phyloP scores from a whole-genome alignment of 2,888 invertebrate species.

The Drosophila merina region DNA sequence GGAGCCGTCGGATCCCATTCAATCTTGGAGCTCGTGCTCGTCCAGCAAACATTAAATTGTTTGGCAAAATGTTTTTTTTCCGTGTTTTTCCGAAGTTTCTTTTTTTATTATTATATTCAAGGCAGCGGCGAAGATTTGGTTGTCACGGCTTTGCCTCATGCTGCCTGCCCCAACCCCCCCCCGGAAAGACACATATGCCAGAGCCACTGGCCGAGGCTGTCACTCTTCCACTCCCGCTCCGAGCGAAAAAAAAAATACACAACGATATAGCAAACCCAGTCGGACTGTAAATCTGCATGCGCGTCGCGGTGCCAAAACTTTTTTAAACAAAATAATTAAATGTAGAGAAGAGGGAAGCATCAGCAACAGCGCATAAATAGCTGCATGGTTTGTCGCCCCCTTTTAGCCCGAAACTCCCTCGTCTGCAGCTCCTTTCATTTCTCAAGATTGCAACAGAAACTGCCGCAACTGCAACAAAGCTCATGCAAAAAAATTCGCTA shows the following conservation, averaged over 20 bases:
- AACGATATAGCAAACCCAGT: conserved; percentile 26
- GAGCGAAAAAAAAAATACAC: conserved; percentile 1
- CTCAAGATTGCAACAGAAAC: neutral
- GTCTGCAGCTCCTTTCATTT: conserved; percentile 17
- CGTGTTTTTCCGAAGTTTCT: neutral
- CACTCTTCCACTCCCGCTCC: conserved; percentile 59
- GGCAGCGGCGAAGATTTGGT: conserved; percentile 29
- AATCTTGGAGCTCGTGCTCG: conserved; percentile 56
- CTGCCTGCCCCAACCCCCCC: conserved; percentile 14
- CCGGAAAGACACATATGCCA: conserved; percentile 31
- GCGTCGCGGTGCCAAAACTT: conserved; percentile 77
- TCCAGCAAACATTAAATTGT: conserved; percentile 68
- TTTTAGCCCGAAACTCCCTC: neutral
- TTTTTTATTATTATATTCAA: neutral
- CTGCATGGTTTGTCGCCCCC: conserved; percentile 45
- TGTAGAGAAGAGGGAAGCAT: conserved; percentile 62
- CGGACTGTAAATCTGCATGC: conserved; percentile 75
- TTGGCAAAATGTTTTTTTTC: conserved; percentile 54
- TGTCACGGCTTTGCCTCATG: conserved; percentile 44
- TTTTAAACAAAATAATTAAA: conserved; percentile 80
- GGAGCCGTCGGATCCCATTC: conserved; percentile 31
- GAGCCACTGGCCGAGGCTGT: conserved; percentile 66
- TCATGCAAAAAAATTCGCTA: conserved; percentile 78
- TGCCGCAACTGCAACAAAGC: conserved; percentile 55
- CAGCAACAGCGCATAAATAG: conserved; percentile 43